Evolutionary conservation across 37 sponge, comb jelly and placozoan genomes (phyloP).

Genomic region (Hexactinellida sp.): DNA sequence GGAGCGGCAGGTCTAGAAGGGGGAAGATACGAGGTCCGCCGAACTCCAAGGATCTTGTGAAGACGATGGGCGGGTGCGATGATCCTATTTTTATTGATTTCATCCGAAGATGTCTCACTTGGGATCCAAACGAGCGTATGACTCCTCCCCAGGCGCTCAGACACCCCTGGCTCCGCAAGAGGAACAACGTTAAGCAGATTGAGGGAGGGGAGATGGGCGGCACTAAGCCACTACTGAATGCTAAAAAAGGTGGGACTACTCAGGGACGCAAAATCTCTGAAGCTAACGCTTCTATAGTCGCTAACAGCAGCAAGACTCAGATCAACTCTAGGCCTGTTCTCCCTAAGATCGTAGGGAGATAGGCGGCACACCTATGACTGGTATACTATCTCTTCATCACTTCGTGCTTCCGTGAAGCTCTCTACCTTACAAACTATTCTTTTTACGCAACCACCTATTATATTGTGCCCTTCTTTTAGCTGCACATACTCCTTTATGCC

Average conservation of each 20-base stretch:
- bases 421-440: background rate
- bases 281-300: background rate
- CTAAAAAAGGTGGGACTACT: background rate
- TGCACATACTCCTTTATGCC: slow-evolving; percentile 15
- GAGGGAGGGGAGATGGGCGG: background rate
- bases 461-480: background rate
- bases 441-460: background rate
- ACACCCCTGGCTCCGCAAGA: slow-evolving; percentile 59
- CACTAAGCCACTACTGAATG: background rate
- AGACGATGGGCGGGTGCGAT: slow-evolving; percentile 60
- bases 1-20: slow-evolving; percentile 62
- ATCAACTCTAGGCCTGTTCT: slow-evolving; percentile 53
- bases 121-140: slow-evolving; percentile 54
- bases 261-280: background rate
- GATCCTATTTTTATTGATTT: slow-evolving; percentile 75
- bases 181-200: background rate
- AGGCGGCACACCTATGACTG: background rate
- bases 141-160: slow-evolving; percentile 59
- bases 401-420: background rate
- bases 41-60: slow-evolving; percentile 64
- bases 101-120: slow-evolving; percentile 55
- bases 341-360: slow-evolving; percentile 78
- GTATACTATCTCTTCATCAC: background rate
- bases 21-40: slow-evolving; percentile 74
- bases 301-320: slow-evolving; percentile 24